These are phyloP conservation scores for Acromyrmex heyeri DNA, from an alignment of 1,140 invertebrate species.

Conservation along the genomic window DNA sequence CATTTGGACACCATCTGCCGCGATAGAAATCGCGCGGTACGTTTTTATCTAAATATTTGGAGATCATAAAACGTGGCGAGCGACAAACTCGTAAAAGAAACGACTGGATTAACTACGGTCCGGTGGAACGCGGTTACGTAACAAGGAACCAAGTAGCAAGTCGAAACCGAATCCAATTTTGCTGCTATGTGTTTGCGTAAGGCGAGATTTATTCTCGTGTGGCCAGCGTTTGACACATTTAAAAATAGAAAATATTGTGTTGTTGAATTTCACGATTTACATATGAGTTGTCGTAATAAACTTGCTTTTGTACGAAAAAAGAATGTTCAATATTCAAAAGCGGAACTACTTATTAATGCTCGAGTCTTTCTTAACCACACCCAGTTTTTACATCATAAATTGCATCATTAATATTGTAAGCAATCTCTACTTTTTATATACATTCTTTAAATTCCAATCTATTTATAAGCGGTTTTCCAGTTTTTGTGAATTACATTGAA, in stretches of 20 bases:
- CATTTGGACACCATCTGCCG: constrained; percentile 58
- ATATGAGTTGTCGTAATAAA: neutral
- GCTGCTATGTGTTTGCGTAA: neutral
- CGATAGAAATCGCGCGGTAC: constrained; percentile 28
- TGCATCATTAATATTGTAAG: neutral
- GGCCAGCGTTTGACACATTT: neutral
- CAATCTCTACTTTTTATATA: neutral
- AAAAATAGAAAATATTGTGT: constrained; percentile 2
- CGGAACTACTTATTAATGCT: neutral
- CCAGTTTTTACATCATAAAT: constrained; percentile 37
- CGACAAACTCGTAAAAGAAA: constrained; percentile 54
- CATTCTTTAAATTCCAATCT: neutral
- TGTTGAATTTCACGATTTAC: neutral
- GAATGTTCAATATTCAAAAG: neutral
- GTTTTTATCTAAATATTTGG: constrained; percentile 58
- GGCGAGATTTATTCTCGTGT: constrained; percentile 14
- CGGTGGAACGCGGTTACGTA: constrained; percentile 24
- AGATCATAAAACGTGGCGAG: constrained; percentile 46
- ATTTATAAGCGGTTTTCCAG: neutral
- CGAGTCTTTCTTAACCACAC: constrained; percentile 24
- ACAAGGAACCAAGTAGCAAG: constrained; percentile 38
- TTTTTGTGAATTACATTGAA: constrained; percentile 5
- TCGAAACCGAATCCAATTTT: constrained; percentile 35
- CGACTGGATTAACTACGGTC: constrained; percentile 23
- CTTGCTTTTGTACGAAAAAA: neutral